Evolutionary conservation across 2,888 invertebrate genomes (phyloP), one percentile per base, ranked within the genome.

Genomic region (Microchrysa polita): DNA sequence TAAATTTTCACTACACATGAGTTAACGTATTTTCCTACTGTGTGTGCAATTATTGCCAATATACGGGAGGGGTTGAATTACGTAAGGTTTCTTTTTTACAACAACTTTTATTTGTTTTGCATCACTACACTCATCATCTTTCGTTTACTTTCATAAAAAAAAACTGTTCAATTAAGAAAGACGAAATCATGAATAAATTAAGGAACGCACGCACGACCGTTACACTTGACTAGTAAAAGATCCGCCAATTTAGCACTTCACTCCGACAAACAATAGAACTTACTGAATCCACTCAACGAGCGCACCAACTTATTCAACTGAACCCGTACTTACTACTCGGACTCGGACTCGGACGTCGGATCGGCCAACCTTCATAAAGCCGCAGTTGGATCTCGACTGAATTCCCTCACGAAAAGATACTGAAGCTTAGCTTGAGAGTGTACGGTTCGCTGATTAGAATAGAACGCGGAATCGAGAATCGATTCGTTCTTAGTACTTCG

Each of bases 351-450:
- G 34, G 14, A 27, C 18, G n/a, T n/a, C 22, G 23, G 53, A 7
- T 12, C 48, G 12, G 12, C 48, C 22, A 12, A 63, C n/a, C 72
- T 40, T 73, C 22, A 23, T 48, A 20, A 53, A 44, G 42, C 57
- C 53, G 42, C 73, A 34, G 65, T 73, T 52, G 65, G 73, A 73
- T 23, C 73, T 73, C 73, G 42, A 73, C 73, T 73, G 53, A 65
- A 53, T n/a, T 53, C 55, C 42, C 34, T 59, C n/a, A 12, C 55
- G 69, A 14, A 55, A 57, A 57, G 34, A 20, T 55, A 9, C 57
- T 34, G 10, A 57, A 69, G 55, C 69, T 57, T 40, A 27, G n/a
- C 67, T n/a, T 34, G 48, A 61, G 27, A 34, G 4, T n/a, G n/a
- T n/a, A n/a, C 27, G 27, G 4, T 34, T 7, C 27, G 7, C 27